Evolutionary conservation across 2,113 vertebrate genomes (phyloP), one percentile per base, ranked within the genome.

Genomic region (Turnix velox): DNA sequence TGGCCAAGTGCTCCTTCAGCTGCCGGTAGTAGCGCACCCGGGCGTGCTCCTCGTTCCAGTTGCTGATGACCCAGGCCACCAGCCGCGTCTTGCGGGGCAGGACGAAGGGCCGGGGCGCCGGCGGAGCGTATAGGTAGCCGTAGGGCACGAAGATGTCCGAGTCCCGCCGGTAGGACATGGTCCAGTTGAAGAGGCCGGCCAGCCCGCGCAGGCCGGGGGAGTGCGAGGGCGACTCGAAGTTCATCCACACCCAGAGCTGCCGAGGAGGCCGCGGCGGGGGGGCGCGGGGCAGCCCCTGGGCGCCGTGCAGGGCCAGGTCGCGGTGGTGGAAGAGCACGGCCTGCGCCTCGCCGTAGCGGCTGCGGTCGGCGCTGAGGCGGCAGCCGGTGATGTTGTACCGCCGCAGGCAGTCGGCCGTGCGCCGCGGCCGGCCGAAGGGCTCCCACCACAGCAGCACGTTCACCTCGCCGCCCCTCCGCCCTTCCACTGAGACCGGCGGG

Each of bases 161-260:
- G 87, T 98, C 99, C 3, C 86, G 72, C 27, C 98, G 95, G 96
- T 99, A 99, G 28, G 97, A 98, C 96, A 99, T 96, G 6, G 99
- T 99, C 97, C 98, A 98, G 94, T 99, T 99, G 93, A 99, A 99
- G 19, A 98, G 31, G 0, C 95, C 97, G 4, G 94, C 93, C 15
- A 99, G 77, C 5, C 30, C 66, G 20, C 90, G 77, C 87, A 99
- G 94, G 1, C 94, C 92, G 1, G 91, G 90, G 0, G 98, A 98
- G 94, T 99, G 97, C 10, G 98, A 75, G 7, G 99, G 99, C 4
- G 99, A 99, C 97, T 99, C 99, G 68, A 98, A 98, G 97, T 99
- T 99, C 98, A 99, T 98, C 99, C 99, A 99, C 12, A 99, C 98
- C 99, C 99, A 99, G 76, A 97, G 98, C 91, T 99, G 99, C 11